Base-by-base conservation (phyloP, 2,888 invertebrate genomes). In the Clunio marinus region DNA sequence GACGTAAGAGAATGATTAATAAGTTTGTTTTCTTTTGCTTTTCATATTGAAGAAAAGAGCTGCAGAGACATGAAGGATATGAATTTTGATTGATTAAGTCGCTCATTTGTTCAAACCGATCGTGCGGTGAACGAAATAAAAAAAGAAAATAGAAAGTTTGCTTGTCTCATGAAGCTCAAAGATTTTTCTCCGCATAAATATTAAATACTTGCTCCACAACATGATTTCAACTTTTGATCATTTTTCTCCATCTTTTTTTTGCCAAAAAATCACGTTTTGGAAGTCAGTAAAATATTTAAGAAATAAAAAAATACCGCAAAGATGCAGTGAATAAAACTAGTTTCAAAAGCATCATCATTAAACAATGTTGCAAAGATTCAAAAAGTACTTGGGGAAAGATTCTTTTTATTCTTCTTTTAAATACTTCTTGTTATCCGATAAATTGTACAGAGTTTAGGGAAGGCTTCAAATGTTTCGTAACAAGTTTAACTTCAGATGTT, bases 61-160 rank as follows among this genome's bases (percentile, higher is more conserved):
- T 41, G 13, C 15, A 58, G 17, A 32, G 32, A 59, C 28, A 32
- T 59, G 59, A 59, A 59, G 59, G 59, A 59, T 59, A 27, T 59
- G 59, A 28, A 32, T 10, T 58, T 37, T 37, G 37, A 60, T 41
- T 60, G 37, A 41, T 60, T 41, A 59, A 32, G 25, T 57, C 55
- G 24, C 55, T 41, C 41, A 41, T 15, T 15, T 41, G 41, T n/a
- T 41, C 41, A 15, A n/a, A n/a, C 7, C 41, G 10, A 15, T 41
- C 41, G 41, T 41, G 41, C 41, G 10, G 2, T 22, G 51, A 15
- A 51, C 22, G 17, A 51, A 3, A 4, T 2, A n/a, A n/a, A n/a
- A 22, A 22, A 4, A 15, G 51, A 10, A 37, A 60, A 60, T 37
- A 60, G 60, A 60, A 60, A 60, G 60, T 60, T 60, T 37, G 32